Conservation (phyloP, 2,113 vertebrate species). For the Epinephelus lanceolatus region DNA sequence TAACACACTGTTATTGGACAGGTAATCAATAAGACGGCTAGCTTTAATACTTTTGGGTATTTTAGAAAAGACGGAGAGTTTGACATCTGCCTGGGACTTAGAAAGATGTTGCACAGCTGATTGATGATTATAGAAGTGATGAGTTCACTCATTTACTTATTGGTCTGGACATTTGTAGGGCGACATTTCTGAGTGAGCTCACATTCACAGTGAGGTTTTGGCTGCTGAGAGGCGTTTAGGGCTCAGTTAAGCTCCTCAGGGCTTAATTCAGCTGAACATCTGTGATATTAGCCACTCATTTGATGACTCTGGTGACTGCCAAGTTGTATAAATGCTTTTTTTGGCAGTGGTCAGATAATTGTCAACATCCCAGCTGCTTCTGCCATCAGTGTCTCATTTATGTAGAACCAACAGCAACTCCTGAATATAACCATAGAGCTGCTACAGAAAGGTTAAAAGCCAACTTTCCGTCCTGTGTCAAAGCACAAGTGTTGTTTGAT, state of each 20-base stretch:
- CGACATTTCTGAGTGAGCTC: background rate
- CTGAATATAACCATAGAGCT: background rate
- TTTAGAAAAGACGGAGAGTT: background rate
- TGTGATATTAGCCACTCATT: conserved; percentile 31
- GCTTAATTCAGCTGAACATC: conserved; percentile 45
- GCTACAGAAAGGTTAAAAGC: background rate
- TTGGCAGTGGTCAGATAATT: conserved; percentile 46
- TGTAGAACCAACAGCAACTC: background rate
- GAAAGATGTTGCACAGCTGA: background rate
- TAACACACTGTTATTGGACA: conserved; percentile 1
- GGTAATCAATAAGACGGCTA: conserved; percentile 1
- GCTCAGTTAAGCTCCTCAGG: conserved; percentile 19
- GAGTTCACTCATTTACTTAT: background rate
- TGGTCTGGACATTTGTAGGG: background rate
- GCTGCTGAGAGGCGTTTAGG: background rate
- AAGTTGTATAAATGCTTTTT: conserved; percentile 38
- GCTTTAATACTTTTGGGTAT: background rate
- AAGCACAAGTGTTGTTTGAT: conserved; percentile 24
- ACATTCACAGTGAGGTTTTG: conserved; percentile 11
- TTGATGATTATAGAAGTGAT: background rate
- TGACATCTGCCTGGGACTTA: background rate
- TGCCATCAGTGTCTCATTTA: conserved; percentile 27
- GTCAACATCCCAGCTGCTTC: conserved; percentile 47
- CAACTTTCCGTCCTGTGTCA: background rate
- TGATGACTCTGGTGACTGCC: conserved; percentile 27